These are phyloP conservation scores for Scaptodrosophila lebanonensis DNA, from an alignment of 1,140 invertebrate species.

Conservation along the genomic window DNA sequence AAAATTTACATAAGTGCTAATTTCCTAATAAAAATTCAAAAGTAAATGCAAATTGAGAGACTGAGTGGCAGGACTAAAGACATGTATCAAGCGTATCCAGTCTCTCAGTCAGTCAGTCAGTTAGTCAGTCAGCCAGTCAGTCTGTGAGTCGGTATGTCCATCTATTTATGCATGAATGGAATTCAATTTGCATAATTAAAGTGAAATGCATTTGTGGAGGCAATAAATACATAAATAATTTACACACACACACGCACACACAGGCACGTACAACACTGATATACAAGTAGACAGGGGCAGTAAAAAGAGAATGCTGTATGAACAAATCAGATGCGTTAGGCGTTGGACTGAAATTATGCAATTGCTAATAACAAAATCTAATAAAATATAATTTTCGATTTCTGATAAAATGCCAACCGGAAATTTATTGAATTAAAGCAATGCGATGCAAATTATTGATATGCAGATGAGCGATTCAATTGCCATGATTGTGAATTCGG, in stretches of 20 bases:
- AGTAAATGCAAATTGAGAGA: conserved; percentile 55
- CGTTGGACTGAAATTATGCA: conserved; percentile 31
- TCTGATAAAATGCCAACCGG: too few relatives aligned
- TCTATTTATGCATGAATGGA: conserved; percentile 61
- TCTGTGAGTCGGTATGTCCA: conserved; percentile 18
- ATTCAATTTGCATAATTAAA: conserved; percentile 70
- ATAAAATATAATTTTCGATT: conserved; percentile 27
- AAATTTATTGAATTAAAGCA: too few relatives aligned
- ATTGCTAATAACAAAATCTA: conserved; percentile 20
- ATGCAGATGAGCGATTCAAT: too few relatives aligned
- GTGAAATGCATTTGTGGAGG: conserved; percentile 49
- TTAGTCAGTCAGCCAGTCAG: conserved; percentile 26
- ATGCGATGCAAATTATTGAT: too few relatives aligned
- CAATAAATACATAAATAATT: conserved; percentile 38
- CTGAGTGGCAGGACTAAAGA: not conserved
- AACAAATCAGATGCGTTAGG: conserved; percentile 38
- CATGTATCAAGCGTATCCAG: not conserved
- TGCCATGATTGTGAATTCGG: too few relatives aligned
- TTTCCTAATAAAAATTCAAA: conserved; percentile 64
- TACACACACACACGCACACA: conserved; percentile 4
- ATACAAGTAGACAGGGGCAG: conserved; percentile 1
- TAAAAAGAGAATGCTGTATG: conserved; percentile 31
- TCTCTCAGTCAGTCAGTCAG: conserved; percentile 20
- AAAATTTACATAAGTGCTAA: conserved; percentile 63
- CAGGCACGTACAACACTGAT: conserved; percentile 4